Percentiles rank a stretch among this genome's conserved stretches.
These are phyloP conservation scores for Oophaga sylvatica DNA, from an alignment of 2,797 vertebrate species.

Conservation along the genomic window DNA sequence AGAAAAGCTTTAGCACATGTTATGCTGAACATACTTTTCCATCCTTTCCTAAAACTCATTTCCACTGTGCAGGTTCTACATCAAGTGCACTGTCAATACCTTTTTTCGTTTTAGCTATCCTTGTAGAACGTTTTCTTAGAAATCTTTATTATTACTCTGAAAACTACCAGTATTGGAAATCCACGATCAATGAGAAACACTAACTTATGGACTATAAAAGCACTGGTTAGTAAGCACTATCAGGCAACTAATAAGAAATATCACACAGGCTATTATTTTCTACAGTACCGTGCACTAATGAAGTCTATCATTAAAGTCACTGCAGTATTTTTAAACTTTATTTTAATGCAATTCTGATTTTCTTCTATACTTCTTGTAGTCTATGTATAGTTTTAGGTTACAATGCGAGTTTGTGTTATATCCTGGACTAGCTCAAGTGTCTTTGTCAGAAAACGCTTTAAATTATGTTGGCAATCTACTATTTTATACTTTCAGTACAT, in stretches of 20 bases:
- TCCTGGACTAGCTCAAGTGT: no score
- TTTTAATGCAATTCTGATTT: neutral
- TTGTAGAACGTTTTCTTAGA: constrained; percentile 34
- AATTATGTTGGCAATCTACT: no score
- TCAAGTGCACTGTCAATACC: constrained; percentile 32
- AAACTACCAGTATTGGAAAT: constrained; percentile 44
- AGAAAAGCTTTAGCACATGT: neutral
- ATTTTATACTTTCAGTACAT: no score
- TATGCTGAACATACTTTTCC: neutral
- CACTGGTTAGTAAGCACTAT: constrained; percentile 36
- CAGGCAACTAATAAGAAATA: constrained; percentile 38
- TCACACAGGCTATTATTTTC: constrained; percentile 10
- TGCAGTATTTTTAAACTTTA: neutral
- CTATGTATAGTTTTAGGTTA: neutral
- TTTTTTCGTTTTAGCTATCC: constrained; percentile 20
- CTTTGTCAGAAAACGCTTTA: no score
- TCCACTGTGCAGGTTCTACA: neutral
- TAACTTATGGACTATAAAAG: constrained; percentile 45
- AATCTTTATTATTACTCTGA: constrained; percentile 51
- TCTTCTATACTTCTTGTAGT: neutral
- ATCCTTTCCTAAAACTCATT: neutral
- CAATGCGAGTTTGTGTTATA: no score
- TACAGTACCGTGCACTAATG: neutral
- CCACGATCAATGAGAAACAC: constrained; percentile 34
- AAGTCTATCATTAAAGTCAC: neutral